Conservation (phyloP, 2,113 vertebrate genomes). For the Enhydra lutris region DNA sequence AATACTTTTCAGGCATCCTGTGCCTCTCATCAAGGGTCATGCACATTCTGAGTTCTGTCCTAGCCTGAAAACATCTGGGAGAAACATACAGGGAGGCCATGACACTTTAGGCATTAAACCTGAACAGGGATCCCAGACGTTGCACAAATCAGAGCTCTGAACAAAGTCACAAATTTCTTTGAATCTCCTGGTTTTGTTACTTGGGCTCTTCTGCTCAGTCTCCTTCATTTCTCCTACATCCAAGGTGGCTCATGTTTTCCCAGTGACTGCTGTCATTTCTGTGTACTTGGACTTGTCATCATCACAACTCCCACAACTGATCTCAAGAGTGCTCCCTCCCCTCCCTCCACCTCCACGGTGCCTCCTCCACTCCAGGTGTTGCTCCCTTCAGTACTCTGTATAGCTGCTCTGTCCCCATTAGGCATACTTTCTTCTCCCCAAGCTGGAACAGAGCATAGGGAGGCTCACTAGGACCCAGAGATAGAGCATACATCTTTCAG, state of each 20-base stretch:
- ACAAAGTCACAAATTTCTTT: neutral
- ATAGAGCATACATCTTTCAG: neutral
- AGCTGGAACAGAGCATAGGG: neutral
- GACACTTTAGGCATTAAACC: neutral
- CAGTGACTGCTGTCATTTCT: neutral
- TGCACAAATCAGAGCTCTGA: neutral
- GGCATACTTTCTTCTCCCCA: neutral
- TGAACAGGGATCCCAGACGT: neutral
- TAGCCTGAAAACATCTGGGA: neutral
- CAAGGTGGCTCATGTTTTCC: neutral
- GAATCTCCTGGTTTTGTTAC: neutral
- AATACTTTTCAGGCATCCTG: neutral
- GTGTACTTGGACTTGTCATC: neutral
- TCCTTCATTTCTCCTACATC: neutral
- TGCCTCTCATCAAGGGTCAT: too few species aligned
- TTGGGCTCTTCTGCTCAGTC: neutral
- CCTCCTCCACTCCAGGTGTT: conserved; percentile 50
- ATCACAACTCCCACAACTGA: conserved; percentile 10
- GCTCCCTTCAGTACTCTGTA: neutral
- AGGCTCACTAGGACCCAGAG: neutral
- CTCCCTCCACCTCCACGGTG: neutral
- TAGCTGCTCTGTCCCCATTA: neutral
- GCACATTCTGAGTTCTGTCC: neutral
- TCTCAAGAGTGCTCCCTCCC: neutral
- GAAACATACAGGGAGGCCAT: fast-evolving